Conservation (phyloP, 2,113 vertebrate species). For the Sarotherodon lohbergeri region DNA sequence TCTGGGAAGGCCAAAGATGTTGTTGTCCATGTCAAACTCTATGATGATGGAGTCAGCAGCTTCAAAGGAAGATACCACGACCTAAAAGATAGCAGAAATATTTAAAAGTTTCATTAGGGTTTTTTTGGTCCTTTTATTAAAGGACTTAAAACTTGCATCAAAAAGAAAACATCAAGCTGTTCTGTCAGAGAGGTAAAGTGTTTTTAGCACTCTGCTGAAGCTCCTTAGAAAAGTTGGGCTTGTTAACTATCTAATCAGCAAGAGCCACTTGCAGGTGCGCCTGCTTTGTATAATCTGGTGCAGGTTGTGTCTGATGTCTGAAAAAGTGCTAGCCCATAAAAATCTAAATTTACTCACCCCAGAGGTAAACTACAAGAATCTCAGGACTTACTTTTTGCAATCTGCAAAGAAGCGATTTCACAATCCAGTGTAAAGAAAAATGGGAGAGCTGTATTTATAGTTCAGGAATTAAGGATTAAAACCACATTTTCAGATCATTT, state of each 20-base stretch:
- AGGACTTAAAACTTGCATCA: neutral
- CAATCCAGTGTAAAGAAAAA: neutral
- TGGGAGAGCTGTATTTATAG: neutral
- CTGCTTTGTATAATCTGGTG: conserved; percentile 24
- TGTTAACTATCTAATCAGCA: conserved; percentile 36
- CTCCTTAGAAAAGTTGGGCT: neutral
- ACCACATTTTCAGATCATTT: neutral
- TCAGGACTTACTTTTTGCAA: neutral
- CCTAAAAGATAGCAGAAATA: conserved; percentile 63
- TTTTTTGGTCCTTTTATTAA: neutral
- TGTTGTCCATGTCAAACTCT: conserved; percentile 89
- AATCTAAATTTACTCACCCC: neutral
- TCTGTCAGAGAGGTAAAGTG: neutral
- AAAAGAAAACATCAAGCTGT: neutral
- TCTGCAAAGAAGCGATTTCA: neutral
- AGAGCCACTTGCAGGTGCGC: conserved; percentile 42
- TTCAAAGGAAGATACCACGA: conserved; percentile 80
- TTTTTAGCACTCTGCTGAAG: neutral
- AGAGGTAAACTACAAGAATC: neutral
- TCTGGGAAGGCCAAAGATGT: conserved; percentile 88
- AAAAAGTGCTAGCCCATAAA: neutral
- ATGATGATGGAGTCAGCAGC: conserved; percentile 81
- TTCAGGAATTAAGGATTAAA: neutral
- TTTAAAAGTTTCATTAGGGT: fast-evolving
- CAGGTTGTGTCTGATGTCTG: neutral